A percentile compares a stretch with the other conserved stretches of the same genome.
Evolutionary conservation across 2,113 vertebrate species (phyloP).

Genomic region (Dendrocopos noguchii): DNA sequence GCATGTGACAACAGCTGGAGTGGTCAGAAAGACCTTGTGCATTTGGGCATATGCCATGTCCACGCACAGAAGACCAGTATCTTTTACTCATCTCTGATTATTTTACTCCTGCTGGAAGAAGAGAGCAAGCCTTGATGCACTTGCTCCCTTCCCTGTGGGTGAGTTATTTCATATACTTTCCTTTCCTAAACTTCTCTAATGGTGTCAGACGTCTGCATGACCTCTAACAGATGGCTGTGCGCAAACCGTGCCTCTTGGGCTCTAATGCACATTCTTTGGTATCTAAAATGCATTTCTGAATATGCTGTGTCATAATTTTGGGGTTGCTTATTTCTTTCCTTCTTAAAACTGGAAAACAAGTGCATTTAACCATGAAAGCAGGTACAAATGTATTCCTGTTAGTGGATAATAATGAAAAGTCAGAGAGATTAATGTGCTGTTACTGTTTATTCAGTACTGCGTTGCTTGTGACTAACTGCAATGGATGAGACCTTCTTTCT

Average conservation of each 20-base stretch:
- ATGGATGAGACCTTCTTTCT: constrained; percentile 72
- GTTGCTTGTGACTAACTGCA: constrained; percentile 71
- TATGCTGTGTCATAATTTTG: not conserved
- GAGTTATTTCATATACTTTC: not conserved
- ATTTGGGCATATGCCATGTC: not conserved
- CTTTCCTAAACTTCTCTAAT: not conserved
- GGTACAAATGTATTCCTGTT: constrained; percentile 73
- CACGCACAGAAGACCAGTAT: not conserved
- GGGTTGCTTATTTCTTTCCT: not conserved
- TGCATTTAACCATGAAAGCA: constrained; percentile 60
- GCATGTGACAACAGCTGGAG: not conserved
- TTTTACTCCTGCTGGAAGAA: not conserved
- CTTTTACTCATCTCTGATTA: not conserved
- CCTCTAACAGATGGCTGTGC: not conserved
- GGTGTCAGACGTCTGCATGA: not conserved
- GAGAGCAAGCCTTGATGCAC: not conserved
- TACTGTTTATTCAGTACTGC: constrained; percentile 73
- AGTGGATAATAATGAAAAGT: constrained; percentile 69
- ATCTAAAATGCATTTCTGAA: not conserved
- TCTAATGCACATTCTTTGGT: not conserved
- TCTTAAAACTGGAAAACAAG: constrained; percentile 10
- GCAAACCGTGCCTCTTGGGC: not conserved
- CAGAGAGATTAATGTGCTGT: constrained; percentile 74
- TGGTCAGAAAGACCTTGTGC: not conserved
- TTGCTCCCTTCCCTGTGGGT: not conserved